These are phyloP conservation scores for Nemotelus nigrinus DNA, from an alignment of 2,888 invertebrate species.

Conservation along the genomic window DNA sequence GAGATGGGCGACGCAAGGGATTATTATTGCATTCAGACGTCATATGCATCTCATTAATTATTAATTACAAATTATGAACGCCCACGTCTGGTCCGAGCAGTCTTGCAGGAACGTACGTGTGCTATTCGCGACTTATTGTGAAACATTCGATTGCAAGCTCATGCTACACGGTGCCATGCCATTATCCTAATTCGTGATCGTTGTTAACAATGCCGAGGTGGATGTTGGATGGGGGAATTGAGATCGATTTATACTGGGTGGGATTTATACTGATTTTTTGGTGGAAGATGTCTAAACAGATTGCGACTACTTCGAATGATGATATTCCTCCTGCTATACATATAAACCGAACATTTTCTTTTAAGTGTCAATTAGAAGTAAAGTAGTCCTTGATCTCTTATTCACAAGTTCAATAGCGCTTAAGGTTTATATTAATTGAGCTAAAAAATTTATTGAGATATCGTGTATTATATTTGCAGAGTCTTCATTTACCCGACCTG, in stretches of 20 bases:
- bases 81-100: conserved; percentile 53
- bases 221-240: conserved; percentile 6
- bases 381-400: too few relatives aligned
- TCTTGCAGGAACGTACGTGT: conserved; percentile 31
- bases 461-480: too few relatives aligned
- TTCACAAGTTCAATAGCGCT: too few relatives aligned
- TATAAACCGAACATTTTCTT: too few relatives aligned
- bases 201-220: conserved; percentile 8
- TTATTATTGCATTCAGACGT: conserved; percentile 52
- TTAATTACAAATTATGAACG: conserved; percentile 55
- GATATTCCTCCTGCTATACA: too few relatives aligned
- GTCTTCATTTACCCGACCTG: too few relatives aligned
- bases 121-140: conserved; percentile 29
- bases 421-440: too few relatives aligned
- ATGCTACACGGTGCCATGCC: conserved; percentile 17
- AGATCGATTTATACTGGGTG: conserved; percentile 22
- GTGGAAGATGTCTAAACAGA: too few relatives aligned
- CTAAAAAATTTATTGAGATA: too few relatives aligned
- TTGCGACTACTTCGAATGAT: too few relatives aligned
- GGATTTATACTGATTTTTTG: neutral
- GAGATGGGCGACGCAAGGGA: conserved; percentile 41
- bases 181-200: conserved; percentile 24
- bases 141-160: conserved; percentile 31
- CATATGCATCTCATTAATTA: conserved; percentile 55
- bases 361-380: too few relatives aligned